Percentiles rank a stretch among this genome's conserved stretches.
phyloP scores from a whole-genome alignment of 2,888 invertebrate species.

The Chymomyza fuscimana region DNA sequence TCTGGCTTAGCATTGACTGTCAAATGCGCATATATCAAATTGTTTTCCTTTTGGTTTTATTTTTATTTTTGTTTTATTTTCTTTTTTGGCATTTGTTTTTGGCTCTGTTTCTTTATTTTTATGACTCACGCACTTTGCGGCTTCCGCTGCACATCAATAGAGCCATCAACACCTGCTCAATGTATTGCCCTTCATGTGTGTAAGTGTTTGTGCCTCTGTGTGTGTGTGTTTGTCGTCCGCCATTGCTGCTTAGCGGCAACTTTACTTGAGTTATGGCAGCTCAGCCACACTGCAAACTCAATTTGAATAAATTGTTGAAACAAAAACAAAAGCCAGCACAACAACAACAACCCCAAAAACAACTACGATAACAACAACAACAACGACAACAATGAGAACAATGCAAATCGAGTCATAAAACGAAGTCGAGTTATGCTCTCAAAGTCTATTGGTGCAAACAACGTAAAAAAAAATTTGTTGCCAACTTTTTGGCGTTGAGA shows the following conservation, averaged over 20 bases:
- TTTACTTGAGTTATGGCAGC: slow-evolving; percentile 2
- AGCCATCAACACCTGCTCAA: slow-evolving; percentile 67
- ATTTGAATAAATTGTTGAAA: not conserved
- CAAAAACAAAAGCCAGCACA: slow-evolving; percentile 4
- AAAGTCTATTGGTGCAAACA: not conserved
- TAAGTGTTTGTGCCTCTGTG: not conserved
- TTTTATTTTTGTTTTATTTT: slow-evolving; percentile 15
- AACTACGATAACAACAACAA: not conserved
- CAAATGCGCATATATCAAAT: slow-evolving; percentile 69
- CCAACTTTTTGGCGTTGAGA: not conserved
- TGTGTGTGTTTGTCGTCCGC: not conserved
- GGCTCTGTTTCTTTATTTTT: slow-evolving; percentile 57
- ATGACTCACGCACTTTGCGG: slow-evolving; percentile 72
- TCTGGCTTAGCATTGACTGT: slow-evolving; percentile 52
- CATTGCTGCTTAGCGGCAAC: not conserved
- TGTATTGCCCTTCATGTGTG: not conserved
- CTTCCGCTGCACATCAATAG: slow-evolving; percentile 72
- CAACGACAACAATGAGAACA: slow-evolving; percentile 5
- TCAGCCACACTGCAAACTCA: slow-evolving; percentile 1
- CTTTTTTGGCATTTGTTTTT: slow-evolving; percentile 25
- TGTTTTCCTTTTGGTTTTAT: slow-evolving; percentile 24
- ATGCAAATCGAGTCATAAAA: slow-evolving; percentile 3
- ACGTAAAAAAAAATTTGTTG: not conserved
- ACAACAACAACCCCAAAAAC: slow-evolving; percentile 39
- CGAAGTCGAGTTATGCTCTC: not conserved